These are phyloP conservation scores for Acanthiza pusilla DNA, from an alignment of 2,797 vertebrate species.

Conservation along the genomic window DNA sequence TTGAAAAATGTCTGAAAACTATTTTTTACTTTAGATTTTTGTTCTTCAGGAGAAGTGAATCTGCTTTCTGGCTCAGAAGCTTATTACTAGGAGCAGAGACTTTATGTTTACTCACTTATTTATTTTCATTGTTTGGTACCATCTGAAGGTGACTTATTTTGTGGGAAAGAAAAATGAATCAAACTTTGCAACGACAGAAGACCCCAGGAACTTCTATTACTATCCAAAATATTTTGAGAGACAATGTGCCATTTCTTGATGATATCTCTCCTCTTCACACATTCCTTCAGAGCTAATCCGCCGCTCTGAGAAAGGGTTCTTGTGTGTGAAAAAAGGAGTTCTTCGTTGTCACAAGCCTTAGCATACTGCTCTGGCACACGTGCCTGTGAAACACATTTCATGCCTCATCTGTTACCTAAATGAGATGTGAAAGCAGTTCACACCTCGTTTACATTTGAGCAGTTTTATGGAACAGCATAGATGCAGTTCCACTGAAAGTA, in stretches of 20 bases:
- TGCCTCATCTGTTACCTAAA: constrained; percentile 77
- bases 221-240: constrained; percentile 4
- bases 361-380: constrained; percentile 34
- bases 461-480: constrained; percentile 63
- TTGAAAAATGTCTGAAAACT: background rate
- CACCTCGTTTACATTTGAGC: constrained; percentile 74
- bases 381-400: constrained; percentile 75
- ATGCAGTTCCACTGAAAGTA: constrained; percentile 57
- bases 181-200: background rate
- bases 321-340: constrained; percentile 45
- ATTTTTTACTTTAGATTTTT: background rate
- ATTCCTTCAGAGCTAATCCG: constrained; percentile 42
- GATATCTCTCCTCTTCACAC: background rate
- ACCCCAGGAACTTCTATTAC: background rate
- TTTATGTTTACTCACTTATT: background rate
- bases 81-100: background rate
- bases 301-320: background rate
- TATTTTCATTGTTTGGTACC: background rate
- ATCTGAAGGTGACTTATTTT: background rate
- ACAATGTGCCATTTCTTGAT: background rate
- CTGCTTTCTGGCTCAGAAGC: background rate
- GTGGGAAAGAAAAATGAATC: background rate
- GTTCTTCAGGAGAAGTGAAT: background rate
- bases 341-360: constrained; percentile 49
- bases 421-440: constrained; percentile 78